phyloP scores from a whole-genome alignment of 1,140 invertebrate species.

The Heliconius eleuchia region DNA sequence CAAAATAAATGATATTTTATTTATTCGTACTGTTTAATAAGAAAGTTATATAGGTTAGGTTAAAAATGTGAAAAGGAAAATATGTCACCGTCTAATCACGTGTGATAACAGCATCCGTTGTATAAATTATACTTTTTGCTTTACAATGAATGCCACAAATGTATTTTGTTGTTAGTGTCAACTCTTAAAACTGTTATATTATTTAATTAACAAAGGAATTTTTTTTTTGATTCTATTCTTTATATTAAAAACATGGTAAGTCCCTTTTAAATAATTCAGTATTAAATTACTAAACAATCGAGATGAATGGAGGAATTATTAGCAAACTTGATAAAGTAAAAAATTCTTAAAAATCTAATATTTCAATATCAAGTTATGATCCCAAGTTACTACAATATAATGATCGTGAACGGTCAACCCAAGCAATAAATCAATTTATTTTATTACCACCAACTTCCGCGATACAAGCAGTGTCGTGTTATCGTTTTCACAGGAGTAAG shows the following conservation, averaged over 20 bases:
- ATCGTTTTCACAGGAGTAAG: slow-evolving; percentile 24
- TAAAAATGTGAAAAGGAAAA: not conserved
- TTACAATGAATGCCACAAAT: not conserved
- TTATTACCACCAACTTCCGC: slow-evolving; percentile 24
- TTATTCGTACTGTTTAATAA: not conserved
- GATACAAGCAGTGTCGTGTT: slow-evolving; percentile 22
- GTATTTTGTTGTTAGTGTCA: no score
- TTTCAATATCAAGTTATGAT: not conserved
- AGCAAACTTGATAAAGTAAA: not conserved
- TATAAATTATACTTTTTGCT: not conserved
- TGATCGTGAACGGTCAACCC: slow-evolving; percentile 22
- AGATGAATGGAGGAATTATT: not conserved
- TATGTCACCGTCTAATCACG: not conserved
- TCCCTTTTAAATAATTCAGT: not conserved
- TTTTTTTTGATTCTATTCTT: not conserved
- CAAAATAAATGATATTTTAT: no score
- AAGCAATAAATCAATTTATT: slow-evolving; percentile 35
- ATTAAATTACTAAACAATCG: not conserved
- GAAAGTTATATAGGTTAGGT: not conserved
- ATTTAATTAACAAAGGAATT: not conserved
- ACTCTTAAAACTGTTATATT: no score
- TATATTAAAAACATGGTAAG: not conserved
- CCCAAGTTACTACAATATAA: slow-evolving; percentile 9
- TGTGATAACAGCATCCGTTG: slow-evolving; percentile 11
- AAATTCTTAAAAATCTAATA: not conserved